Conservation (phyloP, 2,113 vertebrate genomes). For the Lynx canadensis region DNA sequence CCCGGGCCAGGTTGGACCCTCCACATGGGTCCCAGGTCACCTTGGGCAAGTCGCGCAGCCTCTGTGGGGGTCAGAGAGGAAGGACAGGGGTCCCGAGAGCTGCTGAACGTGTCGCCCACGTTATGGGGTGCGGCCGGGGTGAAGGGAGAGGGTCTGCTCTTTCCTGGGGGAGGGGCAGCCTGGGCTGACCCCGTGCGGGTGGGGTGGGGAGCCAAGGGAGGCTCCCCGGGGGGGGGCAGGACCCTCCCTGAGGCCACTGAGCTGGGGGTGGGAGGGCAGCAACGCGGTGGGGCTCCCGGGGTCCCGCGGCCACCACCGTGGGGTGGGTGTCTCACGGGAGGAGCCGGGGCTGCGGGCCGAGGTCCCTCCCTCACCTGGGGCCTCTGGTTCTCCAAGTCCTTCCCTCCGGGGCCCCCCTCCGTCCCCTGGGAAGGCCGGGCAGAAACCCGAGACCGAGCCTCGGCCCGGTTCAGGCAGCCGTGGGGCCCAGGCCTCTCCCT, state of each 20-base stretch:
- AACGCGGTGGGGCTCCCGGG: too few species aligned
- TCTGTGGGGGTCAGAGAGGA: neutral
- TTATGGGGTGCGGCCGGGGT: neutral
- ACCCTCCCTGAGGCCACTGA: neutral
- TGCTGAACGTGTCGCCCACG: neutral
- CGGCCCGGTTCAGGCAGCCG: neutral
- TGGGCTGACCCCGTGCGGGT: neutral
- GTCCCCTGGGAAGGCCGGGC: neutral
- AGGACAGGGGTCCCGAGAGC: neutral
- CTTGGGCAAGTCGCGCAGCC: neutral
- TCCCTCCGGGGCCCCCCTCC: neutral
- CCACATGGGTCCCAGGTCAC: neutral
- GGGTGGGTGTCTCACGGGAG: neutral
- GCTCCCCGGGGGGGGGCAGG: neutral
- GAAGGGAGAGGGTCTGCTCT: too few species aligned
- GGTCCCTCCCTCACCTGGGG: neutral
- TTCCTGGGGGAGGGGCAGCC: neutral
- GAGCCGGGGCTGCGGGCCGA: neutral
- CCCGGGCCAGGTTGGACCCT: neutral
- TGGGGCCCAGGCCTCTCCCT: neutral
- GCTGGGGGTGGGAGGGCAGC: neutral
- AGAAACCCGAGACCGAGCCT: constrained; percentile 3
- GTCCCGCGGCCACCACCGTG: too few species aligned
- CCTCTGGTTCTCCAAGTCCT: neutral
- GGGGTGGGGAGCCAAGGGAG: neutral